Evolutionary conservation across 2,797 vertebrate species (phyloP).

Genomic region (Agapornis canus): DNA sequence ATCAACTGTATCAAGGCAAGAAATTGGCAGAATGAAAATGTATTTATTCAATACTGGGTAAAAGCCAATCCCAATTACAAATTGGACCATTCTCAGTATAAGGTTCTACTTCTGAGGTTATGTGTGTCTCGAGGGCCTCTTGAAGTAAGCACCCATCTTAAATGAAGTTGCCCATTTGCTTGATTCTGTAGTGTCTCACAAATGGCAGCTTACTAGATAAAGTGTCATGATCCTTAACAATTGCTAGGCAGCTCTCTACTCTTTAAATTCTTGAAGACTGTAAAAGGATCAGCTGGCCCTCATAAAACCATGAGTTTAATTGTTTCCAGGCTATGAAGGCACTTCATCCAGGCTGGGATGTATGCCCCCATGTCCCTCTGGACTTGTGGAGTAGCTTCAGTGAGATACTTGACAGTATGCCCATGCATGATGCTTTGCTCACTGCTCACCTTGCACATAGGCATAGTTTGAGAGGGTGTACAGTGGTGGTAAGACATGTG

Average conservation of each 20-base stretch:
- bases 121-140: background rate
- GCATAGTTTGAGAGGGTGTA: background rate
- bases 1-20: background rate
- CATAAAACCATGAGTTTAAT: background rate
- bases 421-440: background rate
- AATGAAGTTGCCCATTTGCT: background rate
- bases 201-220: background rate
- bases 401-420: background rate
- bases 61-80: background rate
- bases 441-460: fast-evolving
- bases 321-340: background rate
- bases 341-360: background rate
- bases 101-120: background rate
- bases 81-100: background rate
- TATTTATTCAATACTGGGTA: background rate
- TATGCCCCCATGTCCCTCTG: fast-evolving
- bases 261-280: background rate
- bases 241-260: background rate
- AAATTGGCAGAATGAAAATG: background rate
- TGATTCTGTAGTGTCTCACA: background rate
- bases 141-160: background rate
- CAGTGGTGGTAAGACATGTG: background rate
- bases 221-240: background rate
- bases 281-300: background rate
- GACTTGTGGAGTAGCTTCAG: background rate